phyloP scores from a whole-genome alignment of 2,113 vertebrate species.

The Cyanocitta stelleri region DNA sequence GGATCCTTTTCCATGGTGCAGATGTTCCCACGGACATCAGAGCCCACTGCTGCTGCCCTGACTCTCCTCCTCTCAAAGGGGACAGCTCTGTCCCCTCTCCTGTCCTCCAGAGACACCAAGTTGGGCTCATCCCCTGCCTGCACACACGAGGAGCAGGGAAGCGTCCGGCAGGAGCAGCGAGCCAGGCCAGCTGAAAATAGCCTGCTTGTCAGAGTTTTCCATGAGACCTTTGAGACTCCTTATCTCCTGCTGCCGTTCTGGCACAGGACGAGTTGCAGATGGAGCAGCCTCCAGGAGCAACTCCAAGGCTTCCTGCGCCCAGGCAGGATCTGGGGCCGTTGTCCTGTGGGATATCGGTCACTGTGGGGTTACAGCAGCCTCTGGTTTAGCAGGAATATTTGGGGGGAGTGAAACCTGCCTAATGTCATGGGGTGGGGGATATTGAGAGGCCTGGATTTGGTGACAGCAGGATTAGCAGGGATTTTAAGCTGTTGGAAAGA shows the following conservation, averaged over 20 bases:
- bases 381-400: not conserved
- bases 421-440: fast-evolving
- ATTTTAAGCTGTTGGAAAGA: not conserved
- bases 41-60: not conserved
- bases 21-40: fast-evolving
- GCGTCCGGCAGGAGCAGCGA: not conserved
- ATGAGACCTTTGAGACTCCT: not conserved
- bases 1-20: not conserved
- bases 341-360: fast-evolving
- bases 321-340: not conserved
- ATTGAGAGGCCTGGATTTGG: not conserved
- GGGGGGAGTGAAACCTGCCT: not conserved
- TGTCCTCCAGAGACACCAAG: not conserved
- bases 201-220: conserved; percentile 24
- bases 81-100: not conserved
- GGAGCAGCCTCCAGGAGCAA: not conserved
- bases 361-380: not conserved
- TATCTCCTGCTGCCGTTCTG: not conserved
- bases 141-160: not conserved
- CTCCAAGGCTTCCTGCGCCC: not conserved
- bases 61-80: fast-evolving
- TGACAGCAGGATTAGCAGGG: not conserved
- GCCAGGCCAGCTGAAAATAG: conserved; percentile 28
- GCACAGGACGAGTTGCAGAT: not conserved
- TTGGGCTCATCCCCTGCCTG: not conserved